Base-by-base conservation (phyloP, 2,797 vertebrate species). In the Molossus alvarezi region DNA sequence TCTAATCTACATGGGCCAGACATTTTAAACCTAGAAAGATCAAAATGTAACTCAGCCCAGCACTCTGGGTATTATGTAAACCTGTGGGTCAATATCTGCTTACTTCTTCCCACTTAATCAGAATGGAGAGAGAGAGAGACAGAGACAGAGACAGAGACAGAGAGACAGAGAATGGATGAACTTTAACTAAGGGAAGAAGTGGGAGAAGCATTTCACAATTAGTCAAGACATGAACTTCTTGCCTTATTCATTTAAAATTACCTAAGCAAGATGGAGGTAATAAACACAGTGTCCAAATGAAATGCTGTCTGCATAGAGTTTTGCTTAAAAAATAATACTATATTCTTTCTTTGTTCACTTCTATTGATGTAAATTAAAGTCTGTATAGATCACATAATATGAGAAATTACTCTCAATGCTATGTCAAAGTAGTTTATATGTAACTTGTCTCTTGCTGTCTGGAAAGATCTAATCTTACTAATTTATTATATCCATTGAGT, bases 171-270 rank as follows among this genome's bases (percentile, higher is more conserved):
- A 53, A 9, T 4, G 62, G 80, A 37, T 18, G 29, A 18, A 73
- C 0, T 45, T 67, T 48, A 29, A 6, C 37, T 58, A 48, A 92
- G 33, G 15, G 15, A 86, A 93, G 29, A 11, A 45, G 55, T 83
- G 3, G 27, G 62, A 65, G 14, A 53, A 72, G 25, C 15, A 72
- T 53, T 90, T 77, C 41, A 57, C 11, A 33, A 2, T 76, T 60
- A 60, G 67, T n/a, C 25, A 9, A 81, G 65, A 75, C 1, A 62
- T 12, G n/a, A 51, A 23, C 20, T 1, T 13, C 58, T 4, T 33
- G 15, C 62, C 9, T 53, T 77, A 77, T 76, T 82, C 48, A 76
- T 57, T 85, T 89, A 71, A 76, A 95, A 77, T 95, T 81, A 69
- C 11, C 11, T 71, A 27, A 58, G 29, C 27, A 81, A 33, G 37